Conservation (phyloP, 2,888 invertebrate species). For the Macrophya alboannulata region DNA sequence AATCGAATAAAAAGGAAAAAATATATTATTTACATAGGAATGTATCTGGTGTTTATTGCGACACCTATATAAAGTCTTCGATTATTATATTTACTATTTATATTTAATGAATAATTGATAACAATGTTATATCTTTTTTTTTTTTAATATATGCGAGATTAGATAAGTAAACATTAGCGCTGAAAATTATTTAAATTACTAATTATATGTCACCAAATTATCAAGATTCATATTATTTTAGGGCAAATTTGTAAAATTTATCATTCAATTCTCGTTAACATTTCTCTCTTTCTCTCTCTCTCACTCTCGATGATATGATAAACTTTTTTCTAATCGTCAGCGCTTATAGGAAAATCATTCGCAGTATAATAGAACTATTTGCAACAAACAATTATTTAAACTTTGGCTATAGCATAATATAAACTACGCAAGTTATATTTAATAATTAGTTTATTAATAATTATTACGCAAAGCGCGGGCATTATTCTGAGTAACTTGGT, state of each 20-base stretch:
- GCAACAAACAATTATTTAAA: background rate
- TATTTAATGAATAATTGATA: conserved; percentile 30
- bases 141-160: conserved; percentile 29
- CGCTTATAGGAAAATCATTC: conserved; percentile 5
- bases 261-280: background rate
- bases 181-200: conserved; percentile 14
- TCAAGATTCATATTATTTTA: background rate
- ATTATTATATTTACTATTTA: conserved; percentile 39
- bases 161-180: conserved; percentile 29
- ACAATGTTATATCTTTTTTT: conserved; percentile 35
- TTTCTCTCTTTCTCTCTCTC: background rate
- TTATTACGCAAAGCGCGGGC: conserved; percentile 19
- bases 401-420: conserved; percentile 3
- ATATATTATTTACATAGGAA: conserved; percentile 47
- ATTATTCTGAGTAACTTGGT: background rate
- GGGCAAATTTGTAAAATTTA: background rate
- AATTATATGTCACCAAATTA: background rate
- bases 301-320: conserved; percentile 34
- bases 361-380: background rate
- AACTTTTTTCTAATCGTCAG: background rate
- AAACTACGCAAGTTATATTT: conserved; percentile 43
- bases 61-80: conserved; percentile 47
- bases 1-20: background rate
- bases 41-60: conserved; percentile 41
- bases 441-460: background rate